Percentiles rank a stretch among this genome's conserved stretches.
Evolutionary conservation across 2,888 invertebrate species (phyloP).

Genomic region (Trilocha varians): DNA sequence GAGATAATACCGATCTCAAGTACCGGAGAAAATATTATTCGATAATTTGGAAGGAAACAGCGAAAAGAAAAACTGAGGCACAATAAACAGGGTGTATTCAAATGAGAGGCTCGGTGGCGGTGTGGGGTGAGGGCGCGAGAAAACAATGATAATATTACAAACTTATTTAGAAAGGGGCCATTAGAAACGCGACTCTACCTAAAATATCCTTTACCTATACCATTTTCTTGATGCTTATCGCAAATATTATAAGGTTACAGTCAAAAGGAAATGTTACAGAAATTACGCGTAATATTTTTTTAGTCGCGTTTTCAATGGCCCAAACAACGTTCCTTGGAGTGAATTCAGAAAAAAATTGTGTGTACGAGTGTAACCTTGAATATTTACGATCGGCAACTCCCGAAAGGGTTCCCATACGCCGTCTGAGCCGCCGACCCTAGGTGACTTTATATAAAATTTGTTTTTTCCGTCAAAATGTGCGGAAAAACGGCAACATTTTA

Average conservation of each 20-base stretch:
- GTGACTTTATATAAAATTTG: conserved; percentile 44
- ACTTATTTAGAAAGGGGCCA: conserved; percentile 53
- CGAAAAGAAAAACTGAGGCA: conserved; percentile 34
- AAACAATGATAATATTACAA: conserved; percentile 69
- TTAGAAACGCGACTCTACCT: conserved; percentile 14
- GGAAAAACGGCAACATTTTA: not conserved
- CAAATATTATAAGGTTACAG: not conserved
- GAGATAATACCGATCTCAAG: conserved; percentile 48
- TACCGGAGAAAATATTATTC: conserved; percentile 51
- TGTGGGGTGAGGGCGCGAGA: conserved; percentile 29
- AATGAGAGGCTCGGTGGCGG: conserved; percentile 41
- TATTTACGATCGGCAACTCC: conserved; percentile 46
- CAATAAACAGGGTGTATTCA: conserved; percentile 68
- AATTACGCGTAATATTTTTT: not conserved
- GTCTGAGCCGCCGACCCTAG: conserved; percentile 20
- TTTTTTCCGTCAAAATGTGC: conserved; percentile 28
- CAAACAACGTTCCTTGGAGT: conserved; percentile 25
- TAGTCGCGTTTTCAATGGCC: conserved; percentile 25
- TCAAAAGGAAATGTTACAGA: not conserved
- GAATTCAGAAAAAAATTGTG: conserved; percentile 51
- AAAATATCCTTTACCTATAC: too few relatives aligned
- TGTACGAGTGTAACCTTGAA: conserved; percentile 52
- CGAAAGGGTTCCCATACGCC: conserved; percentile 34
- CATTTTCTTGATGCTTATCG: not conserved
- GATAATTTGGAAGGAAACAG: conserved; percentile 49